Base-by-base conservation (phyloP, 2,797 vertebrate species). In the Salmo trutta region DNA sequence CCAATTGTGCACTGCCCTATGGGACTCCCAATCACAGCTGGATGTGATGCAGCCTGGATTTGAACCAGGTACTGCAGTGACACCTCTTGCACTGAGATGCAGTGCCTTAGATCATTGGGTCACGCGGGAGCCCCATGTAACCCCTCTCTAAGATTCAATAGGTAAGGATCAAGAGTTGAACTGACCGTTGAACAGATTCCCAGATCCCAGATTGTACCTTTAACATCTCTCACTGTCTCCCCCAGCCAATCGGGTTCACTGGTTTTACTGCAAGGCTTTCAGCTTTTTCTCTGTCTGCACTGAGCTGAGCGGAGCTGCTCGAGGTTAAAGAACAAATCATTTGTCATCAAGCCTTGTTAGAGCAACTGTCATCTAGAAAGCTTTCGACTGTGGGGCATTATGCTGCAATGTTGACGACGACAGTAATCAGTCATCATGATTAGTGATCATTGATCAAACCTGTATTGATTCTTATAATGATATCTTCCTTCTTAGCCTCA, bases 331-430 rank as follows among this genome's bases (percentile, higher is more conserved):
- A 92, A 87, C 87, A 87, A 84, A 91, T 90, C 92, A 91, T 93
- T 94, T 92, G 4, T 54, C 53, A 92, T 92, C 92, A 91, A 92
- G 90, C 81, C 92, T 94, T 84, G 92, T 94, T 93, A 94, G 92
- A 90, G 92, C 81, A 75, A 86, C 89, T 90, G 90, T 94, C 93
- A 88, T 89, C 75, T 82, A 86, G 19, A 41, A 71, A 14, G 5
- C 47, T 17, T 10, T 41, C 24, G 70, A 47, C 70, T 71, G 41
- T 71, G 41, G 53, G 33, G 73, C 17, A 17, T 66, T 68, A 71
- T 53, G 19, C 73, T 66, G 24, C n/a, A 33, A 29, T n/a, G 36
- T 12, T 36, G 19, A 24, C 21, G 7, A 24, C 19, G n/a, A 62
- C 16, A 10, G 24, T 41, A 68, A 75, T 65, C 14, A 70, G 29